These are phyloP conservation scores for Vidua chalybeata DNA, from an alignment of 2,113 vertebrate genomes.

Conservation along the genomic window DNA sequence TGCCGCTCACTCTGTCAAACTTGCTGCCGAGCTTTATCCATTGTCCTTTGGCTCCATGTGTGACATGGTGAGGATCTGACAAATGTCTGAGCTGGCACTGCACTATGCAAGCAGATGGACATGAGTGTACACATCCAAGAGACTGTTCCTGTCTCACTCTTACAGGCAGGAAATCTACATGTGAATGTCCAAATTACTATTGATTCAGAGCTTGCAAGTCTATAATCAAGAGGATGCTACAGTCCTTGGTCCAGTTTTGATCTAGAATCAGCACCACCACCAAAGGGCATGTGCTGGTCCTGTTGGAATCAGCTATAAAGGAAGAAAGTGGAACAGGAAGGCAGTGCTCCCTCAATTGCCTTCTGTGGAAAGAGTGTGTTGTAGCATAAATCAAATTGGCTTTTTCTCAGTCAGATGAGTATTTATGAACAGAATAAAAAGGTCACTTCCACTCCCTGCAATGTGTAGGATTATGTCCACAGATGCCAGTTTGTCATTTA, in stretches of 20 bases:
- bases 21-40: neutral
- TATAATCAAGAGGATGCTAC: neutral
- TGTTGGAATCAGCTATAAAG: neutral
- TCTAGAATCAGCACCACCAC: neutral
- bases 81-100: conserved; percentile 25
- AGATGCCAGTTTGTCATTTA: neutral
- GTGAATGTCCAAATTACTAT: neutral
- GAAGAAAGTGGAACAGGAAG: neutral
- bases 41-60: neutral
- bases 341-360: neutral
- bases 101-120: conserved; percentile 9
- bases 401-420: conserved; percentile 31
- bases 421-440: conserved; percentile 46
- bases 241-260: conserved; percentile 1
- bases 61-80: neutral
- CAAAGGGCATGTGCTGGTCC: neutral
- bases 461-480: neutral
- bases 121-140: neutral
- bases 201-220: neutral
- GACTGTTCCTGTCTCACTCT: neutral
- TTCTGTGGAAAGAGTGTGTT: conserved; percentile 22
- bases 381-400: conserved; percentile 25
- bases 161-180: neutral
- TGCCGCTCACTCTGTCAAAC: neutral
- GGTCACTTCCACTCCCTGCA: conserved; percentile 3